Evolutionary conservation across 1,140 invertebrate genomes (phyloP), one percentile per base, ranked within the genome.

Genomic region (Theocolax elegans): DNA sequence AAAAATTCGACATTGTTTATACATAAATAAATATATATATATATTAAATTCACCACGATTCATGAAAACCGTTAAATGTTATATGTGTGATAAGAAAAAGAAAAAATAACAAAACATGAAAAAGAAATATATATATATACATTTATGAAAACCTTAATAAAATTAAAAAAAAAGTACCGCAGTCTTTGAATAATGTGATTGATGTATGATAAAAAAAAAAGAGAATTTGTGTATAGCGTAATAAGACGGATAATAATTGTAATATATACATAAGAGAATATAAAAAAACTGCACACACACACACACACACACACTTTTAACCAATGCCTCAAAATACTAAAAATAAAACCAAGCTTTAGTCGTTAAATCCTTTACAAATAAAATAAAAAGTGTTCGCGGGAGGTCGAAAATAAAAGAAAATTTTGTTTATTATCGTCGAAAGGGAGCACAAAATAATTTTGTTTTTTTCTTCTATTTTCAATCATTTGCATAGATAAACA

Each of bases 1-100:
- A 56, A 19, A 56, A n/a, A 40, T 29, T 40, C 1, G 27, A n/a
- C 12, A 27, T 44, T 54, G n/a, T 44, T 54, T 64, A 25, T 49
- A 48, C 46, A 12, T 42, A 46, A 35, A 21, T 48, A 35, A 3
- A 29, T 44, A 63, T 63, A 3, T 48, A 4, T 21, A 15, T 48
- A 48, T 6, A 48, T n/a, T 48, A 2, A 21, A 3, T 21, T 21
- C 4, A 35, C 10, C 10, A 29, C 13, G 29, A 29, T 15, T 15
- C 10, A 10, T 31, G 19, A 63, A 49, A 46, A 58, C 21, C 42
- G 29, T 68, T 68, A 42, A 49, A 68, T 68, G 56, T 68, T 53
- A 46, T 58, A 15, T 56, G 51, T 72, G 66, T 67, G 40, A 42
- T 60, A 68, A 10, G 53, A 58, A 23, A 58, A 48, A 17, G 48